Conservation (phyloP, 1,140 invertebrate genomes). For the Cylas formicarius region DNA sequence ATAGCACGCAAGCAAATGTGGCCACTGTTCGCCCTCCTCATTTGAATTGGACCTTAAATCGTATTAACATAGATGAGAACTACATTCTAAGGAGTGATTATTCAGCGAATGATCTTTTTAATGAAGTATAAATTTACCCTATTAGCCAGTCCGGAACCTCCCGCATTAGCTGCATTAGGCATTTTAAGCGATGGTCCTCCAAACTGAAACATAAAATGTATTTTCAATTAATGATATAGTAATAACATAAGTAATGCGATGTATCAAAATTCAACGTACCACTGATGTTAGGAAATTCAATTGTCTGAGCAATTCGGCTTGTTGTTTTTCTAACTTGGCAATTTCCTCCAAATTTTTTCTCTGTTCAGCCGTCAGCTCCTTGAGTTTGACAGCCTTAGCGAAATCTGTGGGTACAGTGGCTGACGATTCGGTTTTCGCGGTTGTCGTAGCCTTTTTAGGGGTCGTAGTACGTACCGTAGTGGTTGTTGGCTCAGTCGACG, state of each 20-base stretch:
- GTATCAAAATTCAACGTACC: slow-evolving; percentile 22
- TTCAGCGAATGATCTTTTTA: no score
- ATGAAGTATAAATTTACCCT: slow-evolving; percentile 27
- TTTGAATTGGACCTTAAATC: no score
- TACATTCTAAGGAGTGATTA: no score
- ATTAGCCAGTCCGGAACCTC: slow-evolving; percentile 25
- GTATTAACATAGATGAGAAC: no score
- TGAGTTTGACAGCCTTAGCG: slow-evolving; percentile 21
- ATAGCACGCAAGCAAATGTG: no score
- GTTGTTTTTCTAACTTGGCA: slow-evolving; percentile 36
- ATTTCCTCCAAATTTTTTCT: slow-evolving; percentile 35
- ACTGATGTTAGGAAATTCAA: slow-evolving; percentile 36
- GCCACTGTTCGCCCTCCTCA: no score
- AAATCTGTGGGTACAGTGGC: slow-evolving; percentile 6
- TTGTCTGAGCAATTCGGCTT: slow-evolving; percentile 37
- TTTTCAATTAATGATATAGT: neutral
- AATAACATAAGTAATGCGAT: neutral
- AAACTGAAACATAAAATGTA: slow-evolving; percentile 14
- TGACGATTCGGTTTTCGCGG: neutral
- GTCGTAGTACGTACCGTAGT: slow-evolving; percentile 18
- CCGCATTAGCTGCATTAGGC: neutral
- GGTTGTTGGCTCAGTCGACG: slow-evolving; percentile 3
- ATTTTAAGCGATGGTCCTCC: slow-evolving; percentile 7
- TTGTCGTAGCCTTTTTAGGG: slow-evolving; percentile 10
- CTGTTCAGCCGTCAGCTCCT: slow-evolving; percentile 36